These are phyloP conservation scores for Congeria kusceri DNA, from an alignment of 2,888 invertebrate species.

Conservation along the genomic window DNA sequence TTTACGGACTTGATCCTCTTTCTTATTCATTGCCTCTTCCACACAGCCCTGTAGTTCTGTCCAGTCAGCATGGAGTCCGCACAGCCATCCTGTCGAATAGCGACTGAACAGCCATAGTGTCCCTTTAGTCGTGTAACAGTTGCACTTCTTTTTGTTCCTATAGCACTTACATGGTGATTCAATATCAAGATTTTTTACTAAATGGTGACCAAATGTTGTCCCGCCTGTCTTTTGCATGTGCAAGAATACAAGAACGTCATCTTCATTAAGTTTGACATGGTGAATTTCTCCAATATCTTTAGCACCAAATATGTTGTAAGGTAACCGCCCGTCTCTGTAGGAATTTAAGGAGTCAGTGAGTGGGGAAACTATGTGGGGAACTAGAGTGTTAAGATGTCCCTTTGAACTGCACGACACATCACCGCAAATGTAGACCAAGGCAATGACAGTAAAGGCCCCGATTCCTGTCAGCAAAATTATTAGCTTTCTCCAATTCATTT, in stretches of 20 bases:
- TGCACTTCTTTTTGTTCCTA: conserved; percentile 92
- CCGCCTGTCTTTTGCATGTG: conserved; percentile 99
- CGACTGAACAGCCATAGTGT: conserved; percentile 92
- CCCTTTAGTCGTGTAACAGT: conserved; percentile 77
- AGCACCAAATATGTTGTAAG: conserved; percentile 43
- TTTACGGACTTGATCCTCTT: conserved; percentile 93
- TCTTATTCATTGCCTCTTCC: conserved; percentile 95
- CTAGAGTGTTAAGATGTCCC: neutral
- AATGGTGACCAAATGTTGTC: conserved; percentile 97
- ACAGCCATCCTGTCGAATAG: conserved; percentile 86
- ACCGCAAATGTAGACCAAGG: conserved; percentile 35
- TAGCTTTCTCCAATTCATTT: neutral
- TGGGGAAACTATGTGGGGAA: conserved; percentile 19
- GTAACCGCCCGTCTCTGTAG: conserved; percentile 53
- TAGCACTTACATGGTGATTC: conserved; percentile 97
- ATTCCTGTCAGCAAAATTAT: neutral
- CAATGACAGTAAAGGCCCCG: conserved; percentile 1
- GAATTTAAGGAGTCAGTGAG: conserved; percentile 27
- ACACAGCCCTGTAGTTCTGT: conserved; percentile 91
- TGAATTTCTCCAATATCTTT: conserved; percentile 89
- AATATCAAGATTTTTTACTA: conserved; percentile 96
- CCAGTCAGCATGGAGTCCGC: conserved; percentile 99
- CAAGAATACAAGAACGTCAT: conserved; percentile 98
- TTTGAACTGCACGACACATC: conserved; percentile 9
- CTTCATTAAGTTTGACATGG: conserved; percentile 87